Evolutionary conservation across 23 tunicate species (phyloP).

Genomic region (Oikopleura vanhoeffeni): DNA sequence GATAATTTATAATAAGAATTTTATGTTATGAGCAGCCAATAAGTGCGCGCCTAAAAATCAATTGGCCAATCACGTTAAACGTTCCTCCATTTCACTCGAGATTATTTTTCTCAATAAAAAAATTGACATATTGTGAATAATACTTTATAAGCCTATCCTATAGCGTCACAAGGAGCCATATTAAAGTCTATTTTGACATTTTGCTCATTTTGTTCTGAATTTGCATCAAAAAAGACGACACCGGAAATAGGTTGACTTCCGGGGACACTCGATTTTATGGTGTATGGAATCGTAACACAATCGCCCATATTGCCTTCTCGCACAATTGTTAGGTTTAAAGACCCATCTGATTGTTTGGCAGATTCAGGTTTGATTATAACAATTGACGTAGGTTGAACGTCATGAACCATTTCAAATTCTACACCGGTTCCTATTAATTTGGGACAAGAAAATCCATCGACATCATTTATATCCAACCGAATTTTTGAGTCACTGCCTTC

Average conservation of each 20-base stretch:
- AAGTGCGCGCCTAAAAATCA: no score
- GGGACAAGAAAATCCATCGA: not conserved
- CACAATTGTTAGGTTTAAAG: not conserved
- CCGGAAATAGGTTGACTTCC: not conserved
- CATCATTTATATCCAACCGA: not conserved
- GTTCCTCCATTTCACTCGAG: no score
- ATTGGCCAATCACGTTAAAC: no score
- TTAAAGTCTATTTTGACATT: not conserved
- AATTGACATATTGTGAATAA: no score
- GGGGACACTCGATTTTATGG: not conserved
- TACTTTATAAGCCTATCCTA: no score
- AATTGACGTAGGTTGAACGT: not conserved
- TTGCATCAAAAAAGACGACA: not conserved
- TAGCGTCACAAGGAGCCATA: no score
- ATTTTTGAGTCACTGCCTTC: not conserved
- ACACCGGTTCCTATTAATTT: not conserved
- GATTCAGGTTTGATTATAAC: not conserved
- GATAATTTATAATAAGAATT: no score
- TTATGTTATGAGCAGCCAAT: no score
- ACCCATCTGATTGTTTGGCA: conserved; percentile 9
- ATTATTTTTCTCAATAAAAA: no score
- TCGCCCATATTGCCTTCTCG: not conserved
- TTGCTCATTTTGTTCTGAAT: not conserved
- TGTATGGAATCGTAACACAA: conserved; percentile 7
- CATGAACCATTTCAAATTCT: not conserved